A percentile compares a stretch with the other conserved stretches of the same genome.
phyloP scores from a whole-genome alignment of 23 tunicate species.

The Phallusia fumigata region DNA sequence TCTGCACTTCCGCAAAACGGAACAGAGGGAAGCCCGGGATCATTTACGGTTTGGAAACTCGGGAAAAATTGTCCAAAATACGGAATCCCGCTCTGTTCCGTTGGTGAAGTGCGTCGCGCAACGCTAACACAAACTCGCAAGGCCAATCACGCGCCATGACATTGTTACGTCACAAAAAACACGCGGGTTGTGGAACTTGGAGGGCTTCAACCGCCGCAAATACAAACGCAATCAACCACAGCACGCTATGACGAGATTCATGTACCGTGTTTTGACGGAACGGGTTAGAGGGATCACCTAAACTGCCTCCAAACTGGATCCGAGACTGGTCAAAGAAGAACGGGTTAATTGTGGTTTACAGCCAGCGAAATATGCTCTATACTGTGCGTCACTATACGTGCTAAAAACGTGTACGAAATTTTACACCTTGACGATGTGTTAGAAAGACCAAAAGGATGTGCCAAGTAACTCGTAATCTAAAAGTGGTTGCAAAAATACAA shows the following conservation, averaged over 20 bases:
- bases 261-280: neutral
- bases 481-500: no score
- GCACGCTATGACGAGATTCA: neutral
- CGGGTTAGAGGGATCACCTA: neutral
- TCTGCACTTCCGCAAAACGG: no score
- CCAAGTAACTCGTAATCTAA: no score
- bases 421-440: no score
- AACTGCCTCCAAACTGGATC: neutral
- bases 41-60: no score
- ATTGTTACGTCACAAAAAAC: constrained; percentile 3
- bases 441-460: no score
- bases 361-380: no score
- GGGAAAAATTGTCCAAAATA: no score
- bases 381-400: no score
- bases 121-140: neutral
- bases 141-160: constrained; percentile 1
- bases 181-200: neutral
- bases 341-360: neutral
- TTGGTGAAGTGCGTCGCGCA: neutral
- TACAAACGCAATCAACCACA: neutral
- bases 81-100: no score
- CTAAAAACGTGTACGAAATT: no score
- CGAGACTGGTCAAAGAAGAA: neutral
- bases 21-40: no score
- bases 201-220: neutral